phyloP scores from a whole-genome alignment of 2,113 vertebrate species.

The Rhinichthys klamathensis region DNA sequence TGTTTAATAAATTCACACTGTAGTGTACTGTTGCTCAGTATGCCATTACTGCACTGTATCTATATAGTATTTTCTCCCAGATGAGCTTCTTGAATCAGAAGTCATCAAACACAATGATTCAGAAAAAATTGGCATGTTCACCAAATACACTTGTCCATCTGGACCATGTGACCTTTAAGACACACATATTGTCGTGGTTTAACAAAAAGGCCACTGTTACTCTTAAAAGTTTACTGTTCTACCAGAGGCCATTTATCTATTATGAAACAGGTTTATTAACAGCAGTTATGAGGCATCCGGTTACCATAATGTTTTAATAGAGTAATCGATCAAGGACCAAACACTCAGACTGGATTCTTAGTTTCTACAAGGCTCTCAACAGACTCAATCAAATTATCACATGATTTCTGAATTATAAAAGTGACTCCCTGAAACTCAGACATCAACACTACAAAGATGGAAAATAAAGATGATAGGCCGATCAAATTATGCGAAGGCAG shows the following conservation, averaged over 20 bases:
- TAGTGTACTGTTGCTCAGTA: background rate
- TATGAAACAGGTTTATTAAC: background rate
- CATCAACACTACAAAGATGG: background rate
- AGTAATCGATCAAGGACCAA: background rate
- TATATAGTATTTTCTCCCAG: background rate
- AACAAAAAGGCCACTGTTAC: constrained; percentile 23
- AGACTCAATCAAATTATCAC: background rate
- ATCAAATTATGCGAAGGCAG: background rate
- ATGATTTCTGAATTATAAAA: constrained; percentile 12
- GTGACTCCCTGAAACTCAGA: background rate
- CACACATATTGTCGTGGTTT: background rate
- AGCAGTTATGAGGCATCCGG: background rate
- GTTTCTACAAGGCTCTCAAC: background rate
- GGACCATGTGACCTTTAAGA: constrained; percentile 5
- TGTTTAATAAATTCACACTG: background rate
- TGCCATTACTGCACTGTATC: background rate
- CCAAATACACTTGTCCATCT: background rate
- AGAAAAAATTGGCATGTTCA: constrained; percentile 8
- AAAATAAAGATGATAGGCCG: background rate
- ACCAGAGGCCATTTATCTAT: background rate
- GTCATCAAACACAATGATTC: constrained; percentile 3
- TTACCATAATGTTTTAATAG: background rate
- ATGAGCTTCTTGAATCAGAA: background rate
- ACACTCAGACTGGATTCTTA: background rate
- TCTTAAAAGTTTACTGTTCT: background rate